Base-by-base conservation (phyloP, 2,888 invertebrate genomes). In the Apotomis turbidana region DNA sequence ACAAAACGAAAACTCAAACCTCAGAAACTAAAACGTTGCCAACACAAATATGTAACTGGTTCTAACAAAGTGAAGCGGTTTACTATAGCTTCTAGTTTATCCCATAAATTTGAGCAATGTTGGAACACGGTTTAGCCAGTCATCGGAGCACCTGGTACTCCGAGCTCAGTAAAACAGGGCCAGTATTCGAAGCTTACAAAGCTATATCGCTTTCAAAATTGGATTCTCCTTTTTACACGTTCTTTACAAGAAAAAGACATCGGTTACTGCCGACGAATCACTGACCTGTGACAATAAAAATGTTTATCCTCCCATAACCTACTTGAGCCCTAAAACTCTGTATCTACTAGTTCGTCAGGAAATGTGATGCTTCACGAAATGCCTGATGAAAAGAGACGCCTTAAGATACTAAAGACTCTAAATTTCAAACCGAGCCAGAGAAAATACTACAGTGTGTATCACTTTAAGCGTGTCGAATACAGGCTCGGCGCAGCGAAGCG, bases 81-180 rank as follows among this genome's bases (percentile, higher is more conserved):
- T 57, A 38, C 36, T 57, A 15, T 15, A 57, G 27, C 36, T 57
- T 57, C 12, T 57, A 57, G 57, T 57, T 46, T 36, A 61, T 57
- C 51, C 15, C 68, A 68, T 70, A 70, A 70, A 62, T 70, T 62
- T 57, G 55, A 62, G 62, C 61, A 41, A 51, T 60, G 68, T 68
- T 41, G 46, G 69, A 52, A 69, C 69, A 62, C 55, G 61, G 57
- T 57, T 63, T 70, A 60, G 52, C 62, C 57, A 36, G 70, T 54
- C 27, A 64, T 59, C 27, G 64, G 51, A 44, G 27, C 70, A 70
- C 70, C 64, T 58, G 58, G 13, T 63, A 44, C 27, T 46, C 36
- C 57, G 52, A 41, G 59, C 52, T 46, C 36, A 52, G 38, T 55
- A 46, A 69, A 59, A 38, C 63, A 15, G 5, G 52, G 38, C n/a